Percentiles rank a stretch among this genome's conserved stretches.
phyloP scores from a whole-genome alignment of 2,113 vertebrate genomes.

The Madoqua kirkii region DNA sequence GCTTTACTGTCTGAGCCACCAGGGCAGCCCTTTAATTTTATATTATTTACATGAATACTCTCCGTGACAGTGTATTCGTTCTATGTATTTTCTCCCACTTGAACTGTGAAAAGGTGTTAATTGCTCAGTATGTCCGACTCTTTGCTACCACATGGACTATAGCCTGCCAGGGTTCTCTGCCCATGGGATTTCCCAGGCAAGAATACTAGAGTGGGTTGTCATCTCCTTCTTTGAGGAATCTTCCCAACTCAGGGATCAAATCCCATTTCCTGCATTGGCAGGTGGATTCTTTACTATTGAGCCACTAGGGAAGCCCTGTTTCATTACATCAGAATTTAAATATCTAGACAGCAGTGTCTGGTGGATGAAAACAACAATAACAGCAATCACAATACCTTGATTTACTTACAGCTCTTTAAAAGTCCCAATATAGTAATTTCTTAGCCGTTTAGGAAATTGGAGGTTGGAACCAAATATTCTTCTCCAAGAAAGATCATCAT shows the following conservation, averaged over 20 bases:
- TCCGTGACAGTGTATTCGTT: not conserved
- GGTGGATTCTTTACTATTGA: not conserved
- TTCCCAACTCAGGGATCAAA: not conserved
- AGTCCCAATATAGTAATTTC: not conserved
- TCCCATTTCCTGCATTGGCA: not conserved
- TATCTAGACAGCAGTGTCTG: not conserved
- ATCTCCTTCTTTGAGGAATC: not conserved
- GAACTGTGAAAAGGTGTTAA: not conserved
- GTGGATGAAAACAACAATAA: not conserved
- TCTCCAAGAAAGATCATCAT: not conserved
- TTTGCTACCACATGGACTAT: not conserved
- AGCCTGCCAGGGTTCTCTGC: not conserved
- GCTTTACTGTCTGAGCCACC: too few species aligned
- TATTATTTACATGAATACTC: not conserved
- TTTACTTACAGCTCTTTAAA: not conserved
- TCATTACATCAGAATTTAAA: constrained; percentile 3
- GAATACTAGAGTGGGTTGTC: not conserved
- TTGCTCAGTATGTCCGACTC: not conserved
- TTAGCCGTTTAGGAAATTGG: not conserved
- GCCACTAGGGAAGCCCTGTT: not conserved
- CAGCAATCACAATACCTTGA: not conserved
- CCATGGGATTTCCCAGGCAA: not conserved
- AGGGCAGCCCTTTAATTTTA: not conserved
- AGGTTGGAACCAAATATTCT: not conserved
- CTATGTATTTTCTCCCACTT: not conserved